Evolutionary conservation across 2,113 vertebrate species (phyloP).

Genomic region (Melanotaenia duboulayi): DNA sequence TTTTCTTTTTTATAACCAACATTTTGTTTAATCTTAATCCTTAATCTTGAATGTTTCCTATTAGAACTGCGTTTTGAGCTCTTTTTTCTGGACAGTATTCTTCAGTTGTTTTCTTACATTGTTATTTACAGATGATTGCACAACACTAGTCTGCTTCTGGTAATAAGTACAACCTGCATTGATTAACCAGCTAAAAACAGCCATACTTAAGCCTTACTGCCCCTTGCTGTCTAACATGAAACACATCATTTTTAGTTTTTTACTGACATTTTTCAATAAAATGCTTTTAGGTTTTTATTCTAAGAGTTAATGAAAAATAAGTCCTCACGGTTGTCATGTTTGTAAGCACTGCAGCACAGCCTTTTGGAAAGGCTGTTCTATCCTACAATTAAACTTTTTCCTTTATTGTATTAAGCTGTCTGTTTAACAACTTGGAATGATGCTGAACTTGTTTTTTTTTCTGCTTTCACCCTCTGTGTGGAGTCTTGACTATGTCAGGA

Average conservation of each 20-base stretch:
- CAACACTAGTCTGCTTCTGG: neutral
- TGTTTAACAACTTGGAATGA: conserved; percentile 59
- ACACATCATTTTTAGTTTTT: no score
- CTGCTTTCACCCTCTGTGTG: conserved; percentile 3
- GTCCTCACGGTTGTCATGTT: no score
- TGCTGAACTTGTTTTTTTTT: conserved; percentile 60
- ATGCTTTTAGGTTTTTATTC: neutral
- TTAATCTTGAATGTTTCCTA: neutral
- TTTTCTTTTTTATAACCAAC: neutral
- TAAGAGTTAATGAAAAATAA: neutral
- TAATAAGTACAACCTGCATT: neutral
- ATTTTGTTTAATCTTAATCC: neutral
- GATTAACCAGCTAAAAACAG: no score
- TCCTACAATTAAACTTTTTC: neutral
- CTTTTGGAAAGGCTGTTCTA: neutral
- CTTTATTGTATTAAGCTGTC: conserved; percentile 14
- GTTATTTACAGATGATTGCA: neutral
- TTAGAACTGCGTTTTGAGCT: neutral
- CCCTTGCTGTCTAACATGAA: neutral
- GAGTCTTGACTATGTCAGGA: conserved; percentile 9
- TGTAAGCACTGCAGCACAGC: no score
- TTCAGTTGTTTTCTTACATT: neutral
- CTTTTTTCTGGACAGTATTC: neutral
- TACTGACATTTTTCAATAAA: neutral
- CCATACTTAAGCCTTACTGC: no score